phyloP scores from a whole-genome alignment of 2,797 vertebrate genomes.

The Tiaroga cobitis region DNA sequence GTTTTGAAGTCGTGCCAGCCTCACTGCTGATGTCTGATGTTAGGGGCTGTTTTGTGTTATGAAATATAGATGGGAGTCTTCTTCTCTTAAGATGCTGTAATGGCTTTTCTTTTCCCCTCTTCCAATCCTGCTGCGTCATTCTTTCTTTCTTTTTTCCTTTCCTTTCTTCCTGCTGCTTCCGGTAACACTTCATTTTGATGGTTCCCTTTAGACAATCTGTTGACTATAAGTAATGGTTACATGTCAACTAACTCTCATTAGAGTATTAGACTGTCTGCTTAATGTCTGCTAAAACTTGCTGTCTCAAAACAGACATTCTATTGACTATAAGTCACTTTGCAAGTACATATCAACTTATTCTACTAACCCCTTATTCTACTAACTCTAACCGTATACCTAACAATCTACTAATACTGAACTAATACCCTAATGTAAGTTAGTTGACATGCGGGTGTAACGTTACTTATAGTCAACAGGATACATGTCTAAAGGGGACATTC shows the following conservation, averaged over 20 bases:
- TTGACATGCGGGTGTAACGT: neutral
- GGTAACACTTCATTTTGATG: neutral
- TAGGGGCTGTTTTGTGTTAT: conserved; percentile 29
- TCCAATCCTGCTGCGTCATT: conserved; percentile 29
- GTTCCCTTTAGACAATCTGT: neutral
- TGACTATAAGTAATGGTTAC: neutral
- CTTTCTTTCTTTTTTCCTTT: conserved; percentile 11
- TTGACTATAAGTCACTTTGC: too few species aligned
- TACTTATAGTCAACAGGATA: neutral
- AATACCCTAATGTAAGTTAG: neutral
- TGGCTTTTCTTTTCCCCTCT: conserved; percentile 30
- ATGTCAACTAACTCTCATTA: neutral
- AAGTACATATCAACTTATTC: neutral
- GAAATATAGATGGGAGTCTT: conserved; percentile 43
- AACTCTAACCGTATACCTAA: neutral
- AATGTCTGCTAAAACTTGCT: too few species aligned
- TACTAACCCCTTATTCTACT: neutral
- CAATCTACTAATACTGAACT: too few species aligned
- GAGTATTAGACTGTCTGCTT: too few species aligned
- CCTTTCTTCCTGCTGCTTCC: neutral
- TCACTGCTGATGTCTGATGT: conserved; percentile 25
- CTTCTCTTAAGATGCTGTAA: conserved; percentile 38
- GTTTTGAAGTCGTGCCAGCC: conserved; percentile 34
- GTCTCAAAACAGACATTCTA: too few species aligned
- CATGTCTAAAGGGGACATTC: too few species aligned